Conservation (phyloP, 2,888 invertebrate genomes). For the Cepaea hortensis region DNA sequence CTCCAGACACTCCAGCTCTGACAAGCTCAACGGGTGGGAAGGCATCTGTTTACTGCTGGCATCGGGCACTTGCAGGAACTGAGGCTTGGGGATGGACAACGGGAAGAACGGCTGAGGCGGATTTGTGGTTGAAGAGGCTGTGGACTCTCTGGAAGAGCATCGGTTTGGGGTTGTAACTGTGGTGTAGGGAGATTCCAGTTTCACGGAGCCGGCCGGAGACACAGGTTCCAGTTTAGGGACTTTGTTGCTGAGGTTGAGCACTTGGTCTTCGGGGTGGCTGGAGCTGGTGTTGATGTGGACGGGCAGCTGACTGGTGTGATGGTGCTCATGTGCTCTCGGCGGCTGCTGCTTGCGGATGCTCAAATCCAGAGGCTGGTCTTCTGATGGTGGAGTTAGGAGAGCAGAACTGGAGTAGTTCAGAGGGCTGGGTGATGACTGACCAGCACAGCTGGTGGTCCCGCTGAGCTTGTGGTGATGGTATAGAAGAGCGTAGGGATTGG, state of each 20-base stretch:
- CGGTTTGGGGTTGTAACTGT: conserved; percentile 14
- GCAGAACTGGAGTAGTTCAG: conserved; percentile 11
- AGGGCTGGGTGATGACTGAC: neutral
- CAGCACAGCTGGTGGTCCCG: conserved; percentile 16
- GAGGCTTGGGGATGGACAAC: conserved; percentile 27
- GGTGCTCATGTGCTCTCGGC: conserved; percentile 59
- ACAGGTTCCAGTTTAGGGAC: conserved; percentile 55
- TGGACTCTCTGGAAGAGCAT: conserved; percentile 27
- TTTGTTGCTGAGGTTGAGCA: conserved; percentile 87
- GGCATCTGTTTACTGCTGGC: conserved; percentile 15
- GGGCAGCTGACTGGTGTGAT: conserved; percentile 44
- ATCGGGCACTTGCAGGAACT: conserved; percentile 33
- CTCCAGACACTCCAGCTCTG: conserved; percentile 21
- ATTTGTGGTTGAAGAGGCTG: conserved; percentile 23
- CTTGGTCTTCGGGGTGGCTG: conserved; percentile 78
- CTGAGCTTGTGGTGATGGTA: conserved; percentile 22
- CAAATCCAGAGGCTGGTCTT: conserved; percentile 85
- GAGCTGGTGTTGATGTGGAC: conserved; percentile 55
- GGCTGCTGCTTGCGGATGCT: conserved; percentile 82
- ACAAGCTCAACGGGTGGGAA: neutral
- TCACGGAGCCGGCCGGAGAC: conserved; percentile 47
- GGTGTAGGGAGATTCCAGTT: conserved; percentile 27
- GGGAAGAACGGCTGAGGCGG: conserved; percentile 18
- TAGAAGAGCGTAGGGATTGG: conserved; percentile 58
- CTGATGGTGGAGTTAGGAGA: conserved; percentile 34